Conservation (phyloP, 2,797 vertebrate species). For the Percopsis omiscomaycus region DNA sequence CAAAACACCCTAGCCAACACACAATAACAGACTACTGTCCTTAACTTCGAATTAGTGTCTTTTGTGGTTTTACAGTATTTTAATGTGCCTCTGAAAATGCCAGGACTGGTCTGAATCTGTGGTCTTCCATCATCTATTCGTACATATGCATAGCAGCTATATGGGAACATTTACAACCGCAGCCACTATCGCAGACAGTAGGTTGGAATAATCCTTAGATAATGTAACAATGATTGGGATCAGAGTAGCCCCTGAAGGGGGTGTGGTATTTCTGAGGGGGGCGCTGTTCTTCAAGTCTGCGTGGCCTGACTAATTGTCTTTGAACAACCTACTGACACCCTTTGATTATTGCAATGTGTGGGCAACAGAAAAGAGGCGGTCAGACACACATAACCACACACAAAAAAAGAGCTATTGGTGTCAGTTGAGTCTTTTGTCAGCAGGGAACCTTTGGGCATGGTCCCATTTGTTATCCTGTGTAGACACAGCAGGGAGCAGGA, state of each 20-base stretch:
- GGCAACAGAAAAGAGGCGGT: conserved; percentile 42
- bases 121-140: too few species aligned
- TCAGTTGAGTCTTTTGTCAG: conserved; percentile 53
- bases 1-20: conserved; percentile 28
- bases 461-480: conserved; percentile 40
- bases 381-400: conserved; percentile 4
- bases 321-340: conserved; percentile 54
- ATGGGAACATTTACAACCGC: neutral
- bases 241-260: conserved; percentile 28
- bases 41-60: conserved; percentile 26
- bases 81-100: neutral
- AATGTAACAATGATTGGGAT: conserved; percentile 36
- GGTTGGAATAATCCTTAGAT: conserved; percentile 13
- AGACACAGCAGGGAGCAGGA: conserved; percentile 49
- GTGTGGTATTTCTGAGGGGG: too few species aligned
- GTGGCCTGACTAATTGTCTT: conserved; percentile 55
- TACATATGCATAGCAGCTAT: neutral
- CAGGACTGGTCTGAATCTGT: neutral
- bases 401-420: conserved; percentile 39
- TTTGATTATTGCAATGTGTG: conserved; percentile 21
- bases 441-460: conserved; percentile 38
- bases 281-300: conserved; percentile 15
- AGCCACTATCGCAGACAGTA: neutral
- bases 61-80: neutral
- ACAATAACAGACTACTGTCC: conserved; percentile 48